A percentile compares a stretch with the other conserved stretches of the same genome.
These are phyloP conservation scores for Hydropsyche tenuis DNA, from an alignment of 1,140 invertebrate genomes.

Conservation along the genomic window DNA sequence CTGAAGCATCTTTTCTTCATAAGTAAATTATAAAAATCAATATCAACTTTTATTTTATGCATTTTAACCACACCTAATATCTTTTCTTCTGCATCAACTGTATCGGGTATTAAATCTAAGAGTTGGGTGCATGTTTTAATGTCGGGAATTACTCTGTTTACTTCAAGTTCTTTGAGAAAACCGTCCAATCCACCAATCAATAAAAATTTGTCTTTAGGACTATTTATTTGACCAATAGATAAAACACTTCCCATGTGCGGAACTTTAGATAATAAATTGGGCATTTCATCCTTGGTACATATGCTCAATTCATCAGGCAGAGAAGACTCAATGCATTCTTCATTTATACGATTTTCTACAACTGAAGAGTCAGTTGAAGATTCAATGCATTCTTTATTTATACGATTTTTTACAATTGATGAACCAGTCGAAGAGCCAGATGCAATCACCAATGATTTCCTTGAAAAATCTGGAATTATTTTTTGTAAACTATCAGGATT, in stretches of 20 bases:
- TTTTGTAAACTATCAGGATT: conserved; percentile 46
- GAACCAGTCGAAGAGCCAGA: neutral
- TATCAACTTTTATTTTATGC: conserved; percentile 70
- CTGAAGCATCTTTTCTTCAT: conserved; percentile 79
- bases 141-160: conserved; percentile 71
- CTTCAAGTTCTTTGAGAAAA: conserved; percentile 77
- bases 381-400: conserved; percentile 1
- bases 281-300: conserved; percentile 51
- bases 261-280: conserved; percentile 65
- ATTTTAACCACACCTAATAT: conserved; percentile 67
- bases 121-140: conserved; percentile 81
- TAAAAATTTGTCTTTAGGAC: conserved; percentile 72
- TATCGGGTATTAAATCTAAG: conserved; percentile 73
- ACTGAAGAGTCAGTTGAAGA: neutral
- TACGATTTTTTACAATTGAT: neutral
- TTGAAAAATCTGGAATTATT: neutral
- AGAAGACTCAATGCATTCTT: neutral
- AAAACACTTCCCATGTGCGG: conserved; percentile 67
- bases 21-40: conserved; percentile 85
- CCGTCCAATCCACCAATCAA: conserved; percentile 80
- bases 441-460: too few relatives aligned
- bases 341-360: neutral
- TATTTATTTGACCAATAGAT: conserved; percentile 63
- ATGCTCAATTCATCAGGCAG: neutral
- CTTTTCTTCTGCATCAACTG: conserved; percentile 69